Evolutionary conservation across 2,113 vertebrate genomes (phyloP).

Genomic region (Campylomormyrus tamandua): DNA sequence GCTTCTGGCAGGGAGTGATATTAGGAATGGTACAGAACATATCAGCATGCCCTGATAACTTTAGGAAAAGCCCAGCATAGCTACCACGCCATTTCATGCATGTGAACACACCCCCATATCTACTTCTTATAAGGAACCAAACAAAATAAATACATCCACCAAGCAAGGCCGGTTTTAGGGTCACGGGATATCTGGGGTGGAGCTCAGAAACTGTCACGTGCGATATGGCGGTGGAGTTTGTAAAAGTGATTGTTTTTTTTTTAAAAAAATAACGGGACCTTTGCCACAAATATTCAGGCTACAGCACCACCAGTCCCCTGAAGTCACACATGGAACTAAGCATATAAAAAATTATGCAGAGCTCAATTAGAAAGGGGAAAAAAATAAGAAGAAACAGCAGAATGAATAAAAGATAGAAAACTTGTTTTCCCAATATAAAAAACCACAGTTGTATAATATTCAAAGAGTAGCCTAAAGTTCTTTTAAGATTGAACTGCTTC

Average conservation of each 20-base stretch:
- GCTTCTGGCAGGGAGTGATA: not conserved
- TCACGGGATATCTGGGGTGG: not conserved
- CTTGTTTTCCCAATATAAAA: not conserved
- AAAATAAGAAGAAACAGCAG: not conserved
- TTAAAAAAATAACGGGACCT: not conserved
- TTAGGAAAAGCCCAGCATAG: not conserved
- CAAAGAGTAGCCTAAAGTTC: not conserved
- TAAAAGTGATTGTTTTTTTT: not conserved
- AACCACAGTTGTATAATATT: not conserved
- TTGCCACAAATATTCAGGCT: not conserved
- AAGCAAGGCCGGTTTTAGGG: not conserved
- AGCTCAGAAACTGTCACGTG: not conserved
- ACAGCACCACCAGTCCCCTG: not conserved
- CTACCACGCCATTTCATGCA: not conserved
- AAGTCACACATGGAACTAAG: not conserved
- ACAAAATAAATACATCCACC: not conserved
- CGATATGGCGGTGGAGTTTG: not conserved
- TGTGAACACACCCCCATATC: not conserved
- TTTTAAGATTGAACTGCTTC: not conserved
- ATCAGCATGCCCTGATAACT: too few relatives aligned
- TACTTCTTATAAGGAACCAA: not conserved
- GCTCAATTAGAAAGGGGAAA: not conserved
- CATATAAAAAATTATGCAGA: not conserved
- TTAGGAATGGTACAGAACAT: not conserved
- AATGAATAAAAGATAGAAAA: not conserved